Base-by-base conservation (phyloP, 2,888 invertebrate species). In the Masnerella sp. region DNA sequence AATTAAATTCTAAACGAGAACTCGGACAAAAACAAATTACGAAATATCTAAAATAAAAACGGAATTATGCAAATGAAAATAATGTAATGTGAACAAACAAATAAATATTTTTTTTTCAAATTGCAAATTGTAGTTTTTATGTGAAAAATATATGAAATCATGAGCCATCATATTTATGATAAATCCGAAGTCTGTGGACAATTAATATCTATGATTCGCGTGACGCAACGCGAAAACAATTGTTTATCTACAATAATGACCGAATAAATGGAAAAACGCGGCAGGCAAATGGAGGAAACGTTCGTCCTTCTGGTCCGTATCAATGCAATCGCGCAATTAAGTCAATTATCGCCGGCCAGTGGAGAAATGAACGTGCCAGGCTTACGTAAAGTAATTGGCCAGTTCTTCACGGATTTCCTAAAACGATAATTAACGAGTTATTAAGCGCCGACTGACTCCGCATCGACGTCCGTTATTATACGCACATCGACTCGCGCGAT, bases 391-490 rank as follows among this genome's bases (percentile, higher is more conserved):
- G 80, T 87, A 87, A 87, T 87, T 87, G 85, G 84, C 78, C 77
- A 80, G 77, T 69, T 78, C 80, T 76, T 78, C 82, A 81, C 80
- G 86, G 86, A 87, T 87, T 87, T 87, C 87, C 87, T 87, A 87
- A 87, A 87, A 87, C 83, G 85, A 87, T 87, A 87, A 87, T 87
- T 86, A 87, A 87, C 85, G 85, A 87, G 86, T 87, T 87, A 86
- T 87, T 87, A 87, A 86, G 84, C 83, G 83, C 79, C 81, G 80
- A 82, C 81, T 82, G 81, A 79, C 75, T 80, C 75, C 76, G 56
- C 59, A 64, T 74, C 68, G 59, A 74, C 69, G 69, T 59, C 12
- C 67, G 78, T 83, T 79, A 80, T 84, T 83, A 83, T 81, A 54
- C 62, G 74, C 67, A 38, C 43, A 52, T 69, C 69, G 38, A 59